Evolutionary conservation across 2,888 invertebrate genomes (phyloP).

Genomic region (Synanthedon vespiformis): DNA sequence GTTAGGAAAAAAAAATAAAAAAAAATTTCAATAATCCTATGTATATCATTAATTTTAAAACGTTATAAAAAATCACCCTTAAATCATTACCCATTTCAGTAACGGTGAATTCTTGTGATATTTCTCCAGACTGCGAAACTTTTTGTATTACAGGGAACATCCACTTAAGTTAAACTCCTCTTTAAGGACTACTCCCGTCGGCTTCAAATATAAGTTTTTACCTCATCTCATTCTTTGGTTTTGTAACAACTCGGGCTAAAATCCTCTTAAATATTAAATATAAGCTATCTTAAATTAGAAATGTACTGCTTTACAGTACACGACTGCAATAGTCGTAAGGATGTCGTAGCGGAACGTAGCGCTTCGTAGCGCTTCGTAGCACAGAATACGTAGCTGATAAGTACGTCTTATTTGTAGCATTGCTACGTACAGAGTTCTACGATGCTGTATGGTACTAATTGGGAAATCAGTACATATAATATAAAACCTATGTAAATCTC

Average conservation of each 20-base stretch:
- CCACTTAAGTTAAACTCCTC: conserved; percentile 28
- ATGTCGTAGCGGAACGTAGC: neutral
- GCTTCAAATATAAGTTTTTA: conserved; percentile 15
- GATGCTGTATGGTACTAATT: too few species aligned
- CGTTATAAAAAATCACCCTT: conserved; percentile 20
- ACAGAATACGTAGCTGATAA: too few species aligned
- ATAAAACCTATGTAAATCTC: too few species aligned
- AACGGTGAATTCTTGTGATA: conserved; percentile 33
- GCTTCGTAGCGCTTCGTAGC: too few species aligned
- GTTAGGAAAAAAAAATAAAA: too few species aligned
- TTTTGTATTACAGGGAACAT: conserved; percentile 41
- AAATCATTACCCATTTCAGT: conserved; percentile 30
- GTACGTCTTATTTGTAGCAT: too few species aligned
- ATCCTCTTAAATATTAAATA: conserved; percentile 37
- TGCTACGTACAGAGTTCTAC: too few species aligned
- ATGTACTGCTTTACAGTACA: neutral
- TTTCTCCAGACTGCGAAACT: conserved; percentile 37
- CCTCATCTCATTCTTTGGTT: conserved; percentile 11
- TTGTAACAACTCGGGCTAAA: conserved; percentile 26
- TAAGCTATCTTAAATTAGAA: neutral
- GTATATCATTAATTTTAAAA: neutral
- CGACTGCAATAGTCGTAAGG: neutral
- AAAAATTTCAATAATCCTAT: too few species aligned
- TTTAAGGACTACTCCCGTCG: conserved; percentile 21
- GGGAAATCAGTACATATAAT: too few species aligned